Evolutionary conservation across 2,113 vertebrate genomes (phyloP).

Genomic region (Beaufortia kweichowensis): DNA sequence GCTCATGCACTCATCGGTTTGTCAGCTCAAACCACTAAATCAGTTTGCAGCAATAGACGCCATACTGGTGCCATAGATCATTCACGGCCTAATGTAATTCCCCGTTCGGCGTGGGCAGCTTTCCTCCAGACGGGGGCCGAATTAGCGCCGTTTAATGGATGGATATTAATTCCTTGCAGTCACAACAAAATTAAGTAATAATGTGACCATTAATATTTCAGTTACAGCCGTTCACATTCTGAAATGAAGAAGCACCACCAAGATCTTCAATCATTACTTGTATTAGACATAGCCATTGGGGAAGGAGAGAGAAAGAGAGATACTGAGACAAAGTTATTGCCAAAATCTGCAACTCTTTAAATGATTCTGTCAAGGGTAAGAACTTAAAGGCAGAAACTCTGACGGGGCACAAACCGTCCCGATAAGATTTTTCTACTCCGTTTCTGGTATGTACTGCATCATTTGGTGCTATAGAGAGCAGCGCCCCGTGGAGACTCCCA

Average conservation of each 20-base stretch:
- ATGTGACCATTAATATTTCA: conserved; percentile 76
- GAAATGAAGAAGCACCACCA: conserved; percentile 51
- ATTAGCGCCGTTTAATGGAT: conserved; percentile 73
- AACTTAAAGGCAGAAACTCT: conserved; percentile 15
- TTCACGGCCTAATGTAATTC: conserved; percentile 69
- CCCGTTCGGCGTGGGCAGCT: conserved; percentile 52
- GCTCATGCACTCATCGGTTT: conserved; percentile 57
- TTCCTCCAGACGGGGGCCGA: conserved; percentile 61
- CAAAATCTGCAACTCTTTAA: conserved; percentile 13
- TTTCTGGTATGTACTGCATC: conserved; percentile 40
- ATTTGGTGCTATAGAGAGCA: conserved; percentile 43
- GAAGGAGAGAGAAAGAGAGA: conserved; percentile 6
- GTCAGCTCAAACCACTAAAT: conserved; percentile 65
- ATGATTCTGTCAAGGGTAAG: conserved; percentile 1
- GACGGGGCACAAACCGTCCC: conserved; percentile 11
- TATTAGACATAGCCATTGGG: conserved; percentile 6
- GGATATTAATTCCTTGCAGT: conserved; percentile 75
- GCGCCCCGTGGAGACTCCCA: conserved; percentile 31
- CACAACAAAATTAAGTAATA: conserved; percentile 77
- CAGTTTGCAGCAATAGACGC: conserved; percentile 64
- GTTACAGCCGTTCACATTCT: conserved; percentile 53
- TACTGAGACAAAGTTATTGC: neutral
- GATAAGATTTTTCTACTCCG: neutral
- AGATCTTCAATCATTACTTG: conserved; percentile 41
- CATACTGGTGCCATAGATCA: conserved; percentile 66